These are phyloP conservation scores for Agrotis puta DNA, from an alignment of 2,888 invertebrate genomes.

Conservation along the genomic window DNA sequence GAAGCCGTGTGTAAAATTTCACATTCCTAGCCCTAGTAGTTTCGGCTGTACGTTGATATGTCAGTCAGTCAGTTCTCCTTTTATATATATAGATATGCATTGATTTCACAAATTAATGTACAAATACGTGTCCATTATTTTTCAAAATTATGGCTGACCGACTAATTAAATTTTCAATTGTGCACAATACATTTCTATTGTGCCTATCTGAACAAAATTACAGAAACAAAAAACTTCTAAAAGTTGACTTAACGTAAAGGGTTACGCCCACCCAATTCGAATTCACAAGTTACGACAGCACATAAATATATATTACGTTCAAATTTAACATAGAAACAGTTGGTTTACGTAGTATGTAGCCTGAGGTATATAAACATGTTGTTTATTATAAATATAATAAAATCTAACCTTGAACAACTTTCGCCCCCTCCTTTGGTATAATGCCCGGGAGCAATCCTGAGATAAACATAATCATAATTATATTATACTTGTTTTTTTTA, in stretches of 20 bases:
- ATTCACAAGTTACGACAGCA: not conserved
- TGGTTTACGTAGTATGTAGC: not conserved
- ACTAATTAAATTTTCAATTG: too few relatives aligned
- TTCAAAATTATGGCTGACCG: too few relatives aligned
- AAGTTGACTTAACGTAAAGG: not conserved
- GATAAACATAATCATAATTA: slow-evolving; percentile 52
- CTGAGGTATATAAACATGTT: not conserved
- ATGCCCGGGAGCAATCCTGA: slow-evolving; percentile 24
- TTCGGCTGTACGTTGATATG: too few relatives aligned
- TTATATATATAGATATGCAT: too few relatives aligned
- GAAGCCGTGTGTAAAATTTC: too few relatives aligned
- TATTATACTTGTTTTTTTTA: slow-evolving; percentile 28
- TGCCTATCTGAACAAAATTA: not conserved
- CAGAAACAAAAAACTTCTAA: slow-evolving; percentile 9
- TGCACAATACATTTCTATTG: too few relatives aligned
- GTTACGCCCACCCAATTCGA: slow-evolving; percentile 8
- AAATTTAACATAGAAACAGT: slow-evolving; percentile 7
- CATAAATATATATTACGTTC: not conserved
- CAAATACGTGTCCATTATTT: too few relatives aligned
- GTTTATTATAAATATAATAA: slow-evolving; percentile 43
- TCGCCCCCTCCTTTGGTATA: slow-evolving; percentile 35
- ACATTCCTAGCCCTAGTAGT: too few relatives aligned
- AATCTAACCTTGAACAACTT: slow-evolving; percentile 16
- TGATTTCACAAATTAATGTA: too few relatives aligned
- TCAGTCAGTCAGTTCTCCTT: too few relatives aligned